A percentile compares a stretch with the other conserved stretches of the same genome.
These are phyloP conservation scores for Casuarius casuarius DNA, from an alignment of 2,113 vertebrate genomes.

Conservation along the genomic window DNA sequence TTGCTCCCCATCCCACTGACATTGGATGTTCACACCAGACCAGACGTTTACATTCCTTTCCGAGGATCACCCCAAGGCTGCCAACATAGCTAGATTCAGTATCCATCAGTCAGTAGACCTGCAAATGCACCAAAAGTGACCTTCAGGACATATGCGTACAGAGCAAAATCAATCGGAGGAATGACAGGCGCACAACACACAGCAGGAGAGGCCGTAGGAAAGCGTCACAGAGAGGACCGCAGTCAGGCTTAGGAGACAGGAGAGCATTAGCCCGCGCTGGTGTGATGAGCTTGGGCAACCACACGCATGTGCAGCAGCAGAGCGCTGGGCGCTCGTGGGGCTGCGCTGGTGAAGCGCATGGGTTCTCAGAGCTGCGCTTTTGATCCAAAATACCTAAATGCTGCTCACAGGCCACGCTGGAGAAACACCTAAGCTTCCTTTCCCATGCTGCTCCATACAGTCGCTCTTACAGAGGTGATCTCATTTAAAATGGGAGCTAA, in stretches of 20 bases:
- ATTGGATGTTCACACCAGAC: not conserved
- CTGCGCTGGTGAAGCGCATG: not conserved
- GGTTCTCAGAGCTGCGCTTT: not conserved
- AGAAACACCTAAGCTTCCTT: not conserved
- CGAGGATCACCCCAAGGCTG: not conserved
- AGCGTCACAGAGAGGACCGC: not conserved
- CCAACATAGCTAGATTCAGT: not conserved
- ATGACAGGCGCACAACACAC: not conserved
- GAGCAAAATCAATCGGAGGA: not conserved
- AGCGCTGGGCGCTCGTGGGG: not conserved
- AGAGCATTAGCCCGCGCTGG: not conserved
- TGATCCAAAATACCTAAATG: not conserved
- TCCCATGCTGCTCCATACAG: not conserved
- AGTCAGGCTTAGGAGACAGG: not conserved
- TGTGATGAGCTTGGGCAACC: not conserved
- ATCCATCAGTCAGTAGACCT: not conserved
- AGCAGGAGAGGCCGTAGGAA: not conserved
- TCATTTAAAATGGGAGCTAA: not conserved
- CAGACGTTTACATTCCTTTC: not conserved
- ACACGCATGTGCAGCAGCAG: not conserved
- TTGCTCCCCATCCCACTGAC: not conserved
- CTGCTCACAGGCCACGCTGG: not conserved
- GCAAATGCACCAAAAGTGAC: not conserved
- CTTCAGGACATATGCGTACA: fast-evolving
- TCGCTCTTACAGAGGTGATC: not conserved